These are phyloP conservation scores for Eupithecia vulgata DNA, from an alignment of 2,888 invertebrate species.

Conservation along the genomic window DNA sequence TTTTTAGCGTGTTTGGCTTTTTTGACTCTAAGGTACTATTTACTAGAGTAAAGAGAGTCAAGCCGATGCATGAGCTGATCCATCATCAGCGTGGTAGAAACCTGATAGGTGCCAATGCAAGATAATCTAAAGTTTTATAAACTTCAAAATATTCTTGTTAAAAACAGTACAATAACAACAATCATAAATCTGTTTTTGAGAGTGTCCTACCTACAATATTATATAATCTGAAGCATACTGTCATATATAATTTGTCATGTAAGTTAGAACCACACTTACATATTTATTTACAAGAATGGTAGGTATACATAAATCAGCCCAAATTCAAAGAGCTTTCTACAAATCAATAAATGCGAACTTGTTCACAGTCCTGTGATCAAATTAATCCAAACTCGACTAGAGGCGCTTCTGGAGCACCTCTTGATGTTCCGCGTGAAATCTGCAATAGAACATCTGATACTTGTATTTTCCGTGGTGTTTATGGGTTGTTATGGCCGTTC, in stretches of 20 bases:
- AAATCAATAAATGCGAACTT: constrained; percentile 1
- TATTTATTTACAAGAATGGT: neutral
- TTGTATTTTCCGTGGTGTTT: neutral
- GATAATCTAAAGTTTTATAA: neutral
- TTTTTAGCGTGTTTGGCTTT: neutral
- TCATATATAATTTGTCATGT: neutral
- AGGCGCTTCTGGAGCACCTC: neutral
- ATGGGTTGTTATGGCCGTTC: neutral
- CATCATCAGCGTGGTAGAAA: neutral
- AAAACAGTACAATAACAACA: neutral
- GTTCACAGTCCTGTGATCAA: neutral
- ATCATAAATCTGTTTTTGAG: neutral
- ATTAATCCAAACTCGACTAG: neutral
- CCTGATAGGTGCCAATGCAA: neutral
- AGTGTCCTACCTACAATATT: neutral
- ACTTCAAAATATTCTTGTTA: neutral
- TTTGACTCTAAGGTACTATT: neutral
- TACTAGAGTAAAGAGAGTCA: too few relatives aligned
- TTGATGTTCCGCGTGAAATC: neutral
- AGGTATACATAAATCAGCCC: neutral
- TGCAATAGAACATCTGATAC: neutral
- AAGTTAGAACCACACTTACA: neutral
- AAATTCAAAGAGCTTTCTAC: neutral
- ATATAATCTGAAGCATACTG: neutral
- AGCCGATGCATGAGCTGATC: neutral